Conservation (phyloP, 2,888 invertebrate genomes). For the Chrysolina americana region DNA sequence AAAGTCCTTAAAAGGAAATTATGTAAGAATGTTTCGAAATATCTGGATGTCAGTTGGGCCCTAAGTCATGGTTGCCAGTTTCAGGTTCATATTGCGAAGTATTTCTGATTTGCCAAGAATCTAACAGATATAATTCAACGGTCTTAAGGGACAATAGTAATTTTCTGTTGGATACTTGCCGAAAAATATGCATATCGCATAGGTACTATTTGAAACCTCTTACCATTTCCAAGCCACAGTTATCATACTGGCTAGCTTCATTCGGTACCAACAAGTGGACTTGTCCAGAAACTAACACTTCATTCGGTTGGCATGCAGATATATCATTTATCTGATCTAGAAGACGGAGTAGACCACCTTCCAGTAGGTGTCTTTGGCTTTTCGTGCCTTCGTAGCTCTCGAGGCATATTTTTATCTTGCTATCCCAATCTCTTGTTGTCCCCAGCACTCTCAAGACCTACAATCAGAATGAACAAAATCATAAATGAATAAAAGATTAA, state of each 20-base stretch:
- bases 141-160: too few relatives aligned
- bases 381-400: slow-evolving; percentile 53
- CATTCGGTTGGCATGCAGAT: slow-evolving; percentile 54
- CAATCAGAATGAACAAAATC: neutral
- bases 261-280: slow-evolving; percentile 63
- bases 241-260: slow-evolving; percentile 65
- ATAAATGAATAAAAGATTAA: neutral
- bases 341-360: slow-evolving; percentile 56
- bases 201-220: slow-evolving; percentile 34
- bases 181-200: too few relatives aligned
- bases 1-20: too few relatives aligned
- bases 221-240: slow-evolving; percentile 64
- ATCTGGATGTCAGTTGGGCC: too few relatives aligned
- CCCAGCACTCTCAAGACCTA: slow-evolving; percentile 61
- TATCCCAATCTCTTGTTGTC: slow-evolving; percentile 56
- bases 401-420: slow-evolving; percentile 57
- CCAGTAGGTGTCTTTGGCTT: slow-evolving; percentile 53
- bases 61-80: too few relatives aligned
- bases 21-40: too few relatives aligned
- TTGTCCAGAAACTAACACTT: slow-evolving; percentile 59
- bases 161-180: too few relatives aligned
- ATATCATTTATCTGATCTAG: slow-evolving; percentile 59
- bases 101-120: too few relatives aligned
- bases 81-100: too few relatives aligned
- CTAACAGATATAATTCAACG: too few relatives aligned